A percentile compares a stretch with the other conserved stretches of the same genome.
Conservation (phyloP, 1,140 invertebrate genomes). For the Microplitis mediator region DNA sequence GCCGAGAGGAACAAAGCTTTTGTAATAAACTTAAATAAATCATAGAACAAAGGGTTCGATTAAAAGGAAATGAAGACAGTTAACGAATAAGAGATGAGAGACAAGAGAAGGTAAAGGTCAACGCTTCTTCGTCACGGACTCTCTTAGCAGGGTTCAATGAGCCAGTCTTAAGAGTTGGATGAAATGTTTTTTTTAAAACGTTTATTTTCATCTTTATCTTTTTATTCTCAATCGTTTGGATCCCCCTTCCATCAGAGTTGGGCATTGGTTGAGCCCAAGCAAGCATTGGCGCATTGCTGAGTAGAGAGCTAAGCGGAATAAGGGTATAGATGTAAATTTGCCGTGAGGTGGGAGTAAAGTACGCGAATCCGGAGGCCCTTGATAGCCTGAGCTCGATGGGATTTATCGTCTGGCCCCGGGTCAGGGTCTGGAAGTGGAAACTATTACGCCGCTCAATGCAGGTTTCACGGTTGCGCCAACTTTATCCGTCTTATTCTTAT, state of each 20-base stretch:
- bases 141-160: constrained; percentile 25
- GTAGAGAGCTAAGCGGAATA: no score
- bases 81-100: constrained; percentile 8
- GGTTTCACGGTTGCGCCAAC: constrained; percentile 14
- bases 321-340: no score
- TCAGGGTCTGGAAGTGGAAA: constrained; percentile 31
- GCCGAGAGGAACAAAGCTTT: no score
- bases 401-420: constrained; percentile 35
- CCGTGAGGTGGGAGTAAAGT: not conserved
- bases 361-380: constrained; percentile 16
- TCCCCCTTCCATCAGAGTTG: not conserved
- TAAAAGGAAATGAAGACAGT: constrained; percentile 11
- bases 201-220: not conserved
- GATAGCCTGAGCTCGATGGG: constrained; percentile 20
- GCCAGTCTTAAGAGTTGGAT: constrained; percentile 6
- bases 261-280: no score
- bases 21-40: not conserved
- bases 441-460: constrained; percentile 30
- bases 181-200: no score
- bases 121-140: constrained; percentile 24
- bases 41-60: constrained; percentile 13
- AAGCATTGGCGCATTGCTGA: no score
- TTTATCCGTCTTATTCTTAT: constrained; percentile 7
- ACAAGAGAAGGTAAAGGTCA: constrained; percentile 20
- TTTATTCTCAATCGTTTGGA: constrained; percentile 9